Conservation (phyloP, 1,140 invertebrate genomes). For the Cryptotermes secundus region DNA sequence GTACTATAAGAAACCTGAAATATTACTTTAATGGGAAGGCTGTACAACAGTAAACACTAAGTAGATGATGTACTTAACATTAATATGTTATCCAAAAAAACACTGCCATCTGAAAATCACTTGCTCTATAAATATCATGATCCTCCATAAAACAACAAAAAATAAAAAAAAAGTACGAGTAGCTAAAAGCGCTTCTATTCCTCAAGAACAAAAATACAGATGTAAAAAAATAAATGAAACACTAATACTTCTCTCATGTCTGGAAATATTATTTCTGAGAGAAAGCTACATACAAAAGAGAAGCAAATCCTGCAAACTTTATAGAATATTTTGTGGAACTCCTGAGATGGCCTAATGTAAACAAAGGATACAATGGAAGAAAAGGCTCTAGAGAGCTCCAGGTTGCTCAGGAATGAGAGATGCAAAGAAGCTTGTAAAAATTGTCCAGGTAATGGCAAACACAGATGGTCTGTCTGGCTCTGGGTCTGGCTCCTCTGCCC, state of each 20-base stretch:
- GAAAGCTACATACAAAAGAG: neutral
- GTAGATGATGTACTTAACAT: neutral
- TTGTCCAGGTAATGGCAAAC: slow-evolving; percentile 69
- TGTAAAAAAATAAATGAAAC: neutral
- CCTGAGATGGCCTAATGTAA: neutral
- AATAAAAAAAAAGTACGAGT: neutral
- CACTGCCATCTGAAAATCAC: neutral
- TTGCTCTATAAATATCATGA: neutral
- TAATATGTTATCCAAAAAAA: neutral
- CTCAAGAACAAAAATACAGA: neutral
- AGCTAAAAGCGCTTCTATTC: neutral
- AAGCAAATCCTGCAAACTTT: neutral
- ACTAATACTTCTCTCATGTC: neutral
- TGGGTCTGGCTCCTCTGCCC: slow-evolving; percentile 41
- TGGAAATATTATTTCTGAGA: neutral
- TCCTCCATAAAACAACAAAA: neutral
- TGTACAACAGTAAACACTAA: neutral
- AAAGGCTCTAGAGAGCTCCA: slow-evolving; percentile 52
- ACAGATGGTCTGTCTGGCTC: slow-evolving; percentile 59
- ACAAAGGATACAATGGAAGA: neutral
- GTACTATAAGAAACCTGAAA: neutral
- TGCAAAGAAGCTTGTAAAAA: slow-evolving; percentile 73
- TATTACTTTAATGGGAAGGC: neutral
- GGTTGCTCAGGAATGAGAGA: slow-evolving; percentile 74
- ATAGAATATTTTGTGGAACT: neutral